Evolutionary conservation across 2,113 vertebrate species (phyloP).

Genomic region (Gymnocephalus cernua): DNA sequence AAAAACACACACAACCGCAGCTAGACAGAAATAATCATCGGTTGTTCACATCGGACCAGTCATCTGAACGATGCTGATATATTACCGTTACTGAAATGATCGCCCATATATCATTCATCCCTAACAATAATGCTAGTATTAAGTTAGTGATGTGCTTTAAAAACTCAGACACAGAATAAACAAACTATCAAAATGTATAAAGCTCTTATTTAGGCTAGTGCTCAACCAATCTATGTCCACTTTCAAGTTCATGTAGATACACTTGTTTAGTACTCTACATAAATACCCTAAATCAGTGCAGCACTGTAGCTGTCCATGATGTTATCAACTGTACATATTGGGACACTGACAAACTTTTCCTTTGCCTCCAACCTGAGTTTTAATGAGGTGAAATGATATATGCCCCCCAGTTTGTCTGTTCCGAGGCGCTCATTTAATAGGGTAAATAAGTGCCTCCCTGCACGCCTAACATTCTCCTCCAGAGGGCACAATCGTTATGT

Average conservation of each 20-base stretch:
- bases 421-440: constrained; percentile 84
- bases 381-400: constrained; percentile 86
- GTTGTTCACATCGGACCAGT: too few relatives aligned
- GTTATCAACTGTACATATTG: constrained; percentile 21
- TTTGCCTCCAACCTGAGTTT: constrained; percentile 69
- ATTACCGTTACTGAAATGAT: too few relatives aligned
- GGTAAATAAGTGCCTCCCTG: constrained; percentile 86
- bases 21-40: too few relatives aligned
- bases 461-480: constrained; percentile 82
- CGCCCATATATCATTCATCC: too few relatives aligned
- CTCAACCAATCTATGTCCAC: constrained; percentile 7
- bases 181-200: background rate
- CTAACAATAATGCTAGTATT: too few relatives aligned
- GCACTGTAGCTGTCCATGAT: background rate
- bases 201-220: background rate
- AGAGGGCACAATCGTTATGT: constrained; percentile 84
- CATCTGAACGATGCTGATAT: too few relatives aligned
- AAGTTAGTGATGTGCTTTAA: background rate
- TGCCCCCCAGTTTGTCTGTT: constrained; percentile 80
- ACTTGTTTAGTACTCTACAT: background rate
- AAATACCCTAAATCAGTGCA: constrained; percentile 24
- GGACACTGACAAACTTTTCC: constrained; percentile 38
- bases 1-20: too few relatives aligned
- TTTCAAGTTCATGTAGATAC: background rate
- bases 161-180: background rate